Evolutionary conservation across 2,888 invertebrate genomes (phyloP), one percentile per base, ranked within the genome.

Genomic region (Cecidostiba fungosa): DNA sequence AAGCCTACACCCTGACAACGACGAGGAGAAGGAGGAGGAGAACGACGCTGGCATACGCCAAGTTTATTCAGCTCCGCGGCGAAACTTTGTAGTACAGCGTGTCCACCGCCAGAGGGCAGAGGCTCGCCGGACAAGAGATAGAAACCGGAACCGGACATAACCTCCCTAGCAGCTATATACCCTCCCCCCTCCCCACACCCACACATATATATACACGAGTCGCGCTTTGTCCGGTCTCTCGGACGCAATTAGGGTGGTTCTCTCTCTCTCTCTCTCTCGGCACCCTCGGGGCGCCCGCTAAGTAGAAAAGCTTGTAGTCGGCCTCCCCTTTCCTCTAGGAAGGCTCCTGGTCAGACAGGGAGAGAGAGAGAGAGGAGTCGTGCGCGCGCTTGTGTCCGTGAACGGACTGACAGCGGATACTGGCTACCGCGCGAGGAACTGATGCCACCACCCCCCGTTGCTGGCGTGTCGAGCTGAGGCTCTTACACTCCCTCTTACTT

Each of bases 221-320:
- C 88, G 87, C 92, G 93, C 93, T 93, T 93, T 92, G 93, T 93
- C 93, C 93, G 90, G 90, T 93, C 93, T 92, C 93, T 93, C 92
- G 93, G 93, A 93, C 92, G 93, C 93, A 93, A 93, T 93, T 93
- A 93, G 93, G 93, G 92, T 92, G 93, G 92, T 92, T 91, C 92
- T 91, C 90, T 87, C 88, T 77, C 79, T 62, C 54, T 32, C 77
- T 14, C 77, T 12, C 85, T 70, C 77, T 78, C 47, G 88, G 85
- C 89, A 91, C 92, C 91, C 91, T 90, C 90, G 89, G 90, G 91
- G 91, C 90, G 91, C 89, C 90, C 88, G 91, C 91, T 92, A 93
- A 93, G 93, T 93, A 93, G 93, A 93, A 93, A 93, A 93, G 92
- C 93, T 93, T 93, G 93, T 92, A 91, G 87, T 88, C 88, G 82